Evolutionary conservation across 2,888 invertebrate species (phyloP).

Genomic region (Punctoribates punctum): DNA sequence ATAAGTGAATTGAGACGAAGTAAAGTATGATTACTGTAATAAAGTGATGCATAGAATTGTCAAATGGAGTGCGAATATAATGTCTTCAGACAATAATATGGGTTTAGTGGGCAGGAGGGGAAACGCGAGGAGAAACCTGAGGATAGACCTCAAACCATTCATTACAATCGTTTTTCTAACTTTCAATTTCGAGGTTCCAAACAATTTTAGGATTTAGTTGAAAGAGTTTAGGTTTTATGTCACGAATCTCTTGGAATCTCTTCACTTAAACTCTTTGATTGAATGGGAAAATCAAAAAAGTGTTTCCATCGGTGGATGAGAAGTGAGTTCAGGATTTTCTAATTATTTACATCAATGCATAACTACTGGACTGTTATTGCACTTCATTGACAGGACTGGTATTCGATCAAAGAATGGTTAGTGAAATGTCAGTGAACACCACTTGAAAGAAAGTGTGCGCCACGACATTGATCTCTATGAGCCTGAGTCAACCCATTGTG

Average conservation of each 20-base stretch:
- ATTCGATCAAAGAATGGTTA: neutral
- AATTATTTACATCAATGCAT: slow-evolving; percentile 27
- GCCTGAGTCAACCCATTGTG: neutral
- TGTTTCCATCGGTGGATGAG: neutral
- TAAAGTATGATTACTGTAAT: neutral
- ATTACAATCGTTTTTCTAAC: neutral
- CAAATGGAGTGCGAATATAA: neutral
- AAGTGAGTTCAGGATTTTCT: neutral
- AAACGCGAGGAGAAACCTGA: too few relatives aligned
- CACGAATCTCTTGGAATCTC: neutral
- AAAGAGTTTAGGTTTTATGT: neutral
- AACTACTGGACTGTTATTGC: neutral
- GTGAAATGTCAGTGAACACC: slow-evolving; percentile 25
- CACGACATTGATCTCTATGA: slow-evolving; percentile 22
- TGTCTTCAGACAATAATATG: neutral
- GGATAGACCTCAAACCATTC: neutral
- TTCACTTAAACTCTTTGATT: neutral
- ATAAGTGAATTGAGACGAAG: neutral
- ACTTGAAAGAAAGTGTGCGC: slow-evolving; percentile 24
- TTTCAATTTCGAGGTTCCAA: slow-evolving; percentile 10
- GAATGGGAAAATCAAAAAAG: neutral
- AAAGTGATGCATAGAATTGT: neutral
- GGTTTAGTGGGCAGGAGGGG: neutral
- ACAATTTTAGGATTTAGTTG: slow-evolving; percentile 1
- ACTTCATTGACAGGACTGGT: neutral